Evolutionary conservation across 2,888 invertebrate species (phyloP), one percentile per base, ranked within the genome.

Genomic region (Dicranocentrus wangi): DNA sequence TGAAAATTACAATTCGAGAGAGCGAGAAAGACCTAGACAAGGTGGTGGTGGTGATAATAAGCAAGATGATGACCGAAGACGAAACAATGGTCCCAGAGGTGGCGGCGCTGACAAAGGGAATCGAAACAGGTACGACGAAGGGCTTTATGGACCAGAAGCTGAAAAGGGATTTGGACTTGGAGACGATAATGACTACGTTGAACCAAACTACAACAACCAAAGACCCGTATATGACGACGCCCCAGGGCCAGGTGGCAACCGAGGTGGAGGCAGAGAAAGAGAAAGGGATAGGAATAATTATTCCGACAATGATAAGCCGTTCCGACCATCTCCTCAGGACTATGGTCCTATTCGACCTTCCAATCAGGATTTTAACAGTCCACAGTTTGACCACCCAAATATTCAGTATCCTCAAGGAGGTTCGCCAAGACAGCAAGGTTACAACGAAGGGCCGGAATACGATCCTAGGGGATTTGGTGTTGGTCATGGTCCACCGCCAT

Each of bases 401-500:
- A 63, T 83, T 21, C 63, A 76, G 23, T 82, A 81, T 55, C 81
- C 79, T 5, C 51, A 71, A 61, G 13, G 23, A 0, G 15, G 19
- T 21, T 1, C 21, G n/a, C 51, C 15, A 27, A 73, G 32, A n/a
- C 19, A 23, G 32, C 60, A 55, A 23, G 65, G 61, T 70, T 63
- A 32, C 61, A 63, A 72, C 28, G 72, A 72, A 13, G 73, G 81
- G 8, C 76, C 78, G 10, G 83, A 83, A 3, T 84, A 66, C 66
- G 82, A 82, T 51, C 84, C 85, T 1, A 47, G 79, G 7, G 84
- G 84, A 0, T 84, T 83, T 68, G 84, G 84, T 2, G 80, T 84
- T 0, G 84, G 84, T 0, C 79, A 66, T 51, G 82, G 81, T n/a
- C 84, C 82, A 10, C 53, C 82, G 8, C 78, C 81, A 2, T 13